Conservation (phyloP, 1,140 invertebrate species). For the Pseudomyrmex sp. region DNA sequence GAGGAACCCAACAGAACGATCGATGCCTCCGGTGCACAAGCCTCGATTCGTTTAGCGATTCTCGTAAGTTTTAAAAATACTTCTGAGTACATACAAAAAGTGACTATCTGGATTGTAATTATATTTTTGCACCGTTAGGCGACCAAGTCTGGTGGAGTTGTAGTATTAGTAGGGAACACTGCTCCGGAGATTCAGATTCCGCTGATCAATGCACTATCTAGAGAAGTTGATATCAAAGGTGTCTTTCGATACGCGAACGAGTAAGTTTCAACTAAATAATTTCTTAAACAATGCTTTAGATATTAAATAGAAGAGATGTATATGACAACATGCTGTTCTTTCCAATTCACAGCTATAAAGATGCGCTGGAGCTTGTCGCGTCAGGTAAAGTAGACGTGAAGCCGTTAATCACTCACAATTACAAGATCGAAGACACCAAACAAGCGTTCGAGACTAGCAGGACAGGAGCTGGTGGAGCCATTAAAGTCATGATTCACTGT, state of each 20-base stretch:
- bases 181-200: constrained; percentile 92
- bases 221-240: constrained; percentile 96
- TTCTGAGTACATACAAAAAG: neutral
- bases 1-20: constrained; percentile 91
- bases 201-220: constrained; percentile 90
- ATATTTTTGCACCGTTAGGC: constrained; percentile 86
- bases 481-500: constrained; percentile 98
- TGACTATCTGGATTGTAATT: constrained; percentile 26
- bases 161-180: constrained; percentile 95
- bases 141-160: constrained; percentile 93
- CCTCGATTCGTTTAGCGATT: constrained; percentile 91
- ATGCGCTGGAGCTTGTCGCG: constrained; percentile 93
- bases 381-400: constrained; percentile 94
- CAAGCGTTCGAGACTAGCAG: constrained; percentile 95
- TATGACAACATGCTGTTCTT: neutral
- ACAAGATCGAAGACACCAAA: constrained; percentile 92
- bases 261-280: constrained; percentile 83
- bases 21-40: constrained; percentile 94
- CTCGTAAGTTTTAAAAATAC: constrained; percentile 86
- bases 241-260: constrained; percentile 97
- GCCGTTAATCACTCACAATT: constrained; percentile 96
- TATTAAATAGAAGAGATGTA: neutral
- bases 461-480: constrained; percentile 89
- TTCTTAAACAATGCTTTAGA: neutral
- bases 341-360: constrained; percentile 90